phyloP scores from a whole-genome alignment of 2,113 vertebrate genomes.

The Tetraodon nigroviridis region DNA sequence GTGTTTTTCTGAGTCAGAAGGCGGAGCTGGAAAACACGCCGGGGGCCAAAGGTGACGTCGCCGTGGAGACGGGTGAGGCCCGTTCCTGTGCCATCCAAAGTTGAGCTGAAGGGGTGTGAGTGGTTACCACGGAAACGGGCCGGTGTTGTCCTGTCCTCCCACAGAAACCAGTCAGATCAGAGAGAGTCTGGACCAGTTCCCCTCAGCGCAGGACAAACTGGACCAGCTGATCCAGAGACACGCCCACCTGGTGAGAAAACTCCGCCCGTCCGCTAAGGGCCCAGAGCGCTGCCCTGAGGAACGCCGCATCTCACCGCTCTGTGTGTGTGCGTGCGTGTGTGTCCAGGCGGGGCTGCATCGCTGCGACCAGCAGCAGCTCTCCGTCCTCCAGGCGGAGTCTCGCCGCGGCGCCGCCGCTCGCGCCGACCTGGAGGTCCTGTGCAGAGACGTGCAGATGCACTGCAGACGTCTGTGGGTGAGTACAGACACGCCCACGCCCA shows the following conservation, averaged over 20 bases:
- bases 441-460: constrained; percentile 86
- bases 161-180: background rate
- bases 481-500: background rate
- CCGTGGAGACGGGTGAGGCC: background rate
- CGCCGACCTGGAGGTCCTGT: constrained; percentile 87
- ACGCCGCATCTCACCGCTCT: background rate
- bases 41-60: background rate
- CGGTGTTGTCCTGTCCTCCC: background rate
- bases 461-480: constrained; percentile 82
- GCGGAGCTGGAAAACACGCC: background rate
- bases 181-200: background rate
- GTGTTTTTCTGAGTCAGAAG: background rate
- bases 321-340: constrained; percentile 3
- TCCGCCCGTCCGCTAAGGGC: background rate
- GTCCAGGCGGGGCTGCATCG: constrained; percentile 78
- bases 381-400: constrained; percentile 77
- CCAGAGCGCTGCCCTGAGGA: background rate
- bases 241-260: background rate
- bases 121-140: too few relatives aligned
- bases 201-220: background rate
- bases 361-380: constrained; percentile 79
- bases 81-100: background rate
- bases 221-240: background rate
- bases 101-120: background rate
- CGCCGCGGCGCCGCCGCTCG: constrained; percentile 80